These are phyloP conservation scores for Catostylus mosaicus DNA, from an alignment of 30 jellyfish, hydroid and myxozoan genomes.

Conservation along the genomic window DNA sequence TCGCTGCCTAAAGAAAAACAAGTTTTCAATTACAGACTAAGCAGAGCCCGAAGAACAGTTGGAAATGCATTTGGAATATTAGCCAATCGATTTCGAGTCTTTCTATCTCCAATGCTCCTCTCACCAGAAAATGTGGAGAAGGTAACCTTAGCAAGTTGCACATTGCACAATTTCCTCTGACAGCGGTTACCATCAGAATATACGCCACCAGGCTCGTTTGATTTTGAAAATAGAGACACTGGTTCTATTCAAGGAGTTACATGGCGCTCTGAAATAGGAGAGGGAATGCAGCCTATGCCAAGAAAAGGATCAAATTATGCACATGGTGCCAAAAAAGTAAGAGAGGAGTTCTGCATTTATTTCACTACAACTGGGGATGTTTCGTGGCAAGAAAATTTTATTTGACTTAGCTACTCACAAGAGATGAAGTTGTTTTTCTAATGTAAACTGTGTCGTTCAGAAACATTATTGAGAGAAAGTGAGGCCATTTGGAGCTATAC, in stretches of 20 bases:
- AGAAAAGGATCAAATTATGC: slow-evolving; percentile 33
- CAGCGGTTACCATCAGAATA: slow-evolving; percentile 6
- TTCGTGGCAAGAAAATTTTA: background rate
- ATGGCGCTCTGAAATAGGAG: slow-evolving; percentile 38
- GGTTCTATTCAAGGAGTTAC: slow-evolving; percentile 14
- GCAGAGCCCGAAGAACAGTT: slow-evolving; percentile 7
- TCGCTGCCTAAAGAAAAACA: background rate
- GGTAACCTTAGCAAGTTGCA: slow-evolving; percentile 29
- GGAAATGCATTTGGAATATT: slow-evolving; percentile 21
- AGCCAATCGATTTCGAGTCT: background rate
- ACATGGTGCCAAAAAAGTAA: background rate
- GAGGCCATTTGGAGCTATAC: slow-evolving; percentile 10
- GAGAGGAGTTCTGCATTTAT: background rate
- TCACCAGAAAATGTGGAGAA: slow-evolving; percentile 36
- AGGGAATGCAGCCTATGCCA: slow-evolving; percentile 10
- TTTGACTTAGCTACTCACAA: background rate
- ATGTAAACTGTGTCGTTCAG: background rate
- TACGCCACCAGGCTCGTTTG: slow-evolving; percentile 28
- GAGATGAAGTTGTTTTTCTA: slow-evolving; percentile 8
- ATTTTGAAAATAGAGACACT: slow-evolving; percentile 18
- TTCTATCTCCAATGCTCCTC: slow-evolving; percentile 19
- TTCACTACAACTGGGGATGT: background rate
- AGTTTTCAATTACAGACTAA: slow-evolving; percentile 13
- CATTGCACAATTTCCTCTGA: background rate
- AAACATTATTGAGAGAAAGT: background rate